Percentiles rank a stretch among this genome's conserved stretches.
These are phyloP conservation scores for Rhodinocichla rosea DNA, from an alignment of 2,113 vertebrate species.

Conservation along the genomic window DNA sequence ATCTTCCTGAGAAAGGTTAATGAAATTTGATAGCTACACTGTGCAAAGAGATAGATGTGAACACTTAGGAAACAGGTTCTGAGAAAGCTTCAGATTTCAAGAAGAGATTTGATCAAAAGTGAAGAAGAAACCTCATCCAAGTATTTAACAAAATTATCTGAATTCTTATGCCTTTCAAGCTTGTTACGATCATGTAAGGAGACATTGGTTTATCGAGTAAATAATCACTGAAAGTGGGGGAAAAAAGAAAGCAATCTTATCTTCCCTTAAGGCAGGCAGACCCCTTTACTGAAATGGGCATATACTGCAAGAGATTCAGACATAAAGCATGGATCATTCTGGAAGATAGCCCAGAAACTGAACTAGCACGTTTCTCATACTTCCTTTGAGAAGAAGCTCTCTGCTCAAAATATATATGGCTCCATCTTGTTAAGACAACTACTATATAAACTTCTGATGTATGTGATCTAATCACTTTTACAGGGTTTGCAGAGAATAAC, in stretches of 20 bases:
- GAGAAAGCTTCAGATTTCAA: not conserved
- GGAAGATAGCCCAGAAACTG: not conserved
- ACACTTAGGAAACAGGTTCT: not conserved
- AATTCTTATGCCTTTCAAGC: not conserved
- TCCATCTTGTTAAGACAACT: not conserved
- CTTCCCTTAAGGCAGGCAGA: not conserved
- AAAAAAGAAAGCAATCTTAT: not conserved
- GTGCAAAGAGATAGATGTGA: not conserved
- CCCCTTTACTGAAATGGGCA: not conserved
- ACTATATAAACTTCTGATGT: not conserved
- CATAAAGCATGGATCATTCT: not conserved
- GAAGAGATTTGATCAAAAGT: not conserved
- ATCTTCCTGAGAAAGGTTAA: not conserved
- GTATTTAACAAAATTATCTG: not conserved
- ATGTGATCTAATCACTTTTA: not conserved
- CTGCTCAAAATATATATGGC: not conserved
- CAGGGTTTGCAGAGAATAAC: not conserved
- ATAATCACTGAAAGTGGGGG: not conserved
- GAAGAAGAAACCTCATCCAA: not conserved
- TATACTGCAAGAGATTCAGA: not conserved
- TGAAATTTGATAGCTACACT: not conserved
- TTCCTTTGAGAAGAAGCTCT: not conserved
- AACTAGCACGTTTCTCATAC: not conserved
- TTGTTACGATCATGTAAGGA: accelerated
- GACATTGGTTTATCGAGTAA: accelerated